These are phyloP conservation scores for Typhlichthys subterraneus DNA, from an alignment of 2,797 vertebrate species.

Conservation along the genomic window DNA sequence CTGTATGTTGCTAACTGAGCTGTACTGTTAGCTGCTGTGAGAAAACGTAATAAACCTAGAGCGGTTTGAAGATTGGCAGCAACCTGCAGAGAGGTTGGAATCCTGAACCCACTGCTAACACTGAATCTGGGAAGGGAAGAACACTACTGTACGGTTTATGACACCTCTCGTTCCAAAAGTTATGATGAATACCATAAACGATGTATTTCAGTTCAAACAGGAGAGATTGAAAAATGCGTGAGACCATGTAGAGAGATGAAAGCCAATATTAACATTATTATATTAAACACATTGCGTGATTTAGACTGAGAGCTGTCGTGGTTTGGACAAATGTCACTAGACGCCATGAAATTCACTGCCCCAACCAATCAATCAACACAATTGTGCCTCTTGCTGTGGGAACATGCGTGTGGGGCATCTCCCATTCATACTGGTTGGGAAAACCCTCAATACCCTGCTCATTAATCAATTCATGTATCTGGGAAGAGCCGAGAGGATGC, in stretches of 20 bases:
- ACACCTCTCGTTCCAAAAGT: neutral
- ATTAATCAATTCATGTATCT: constrained; percentile 67
- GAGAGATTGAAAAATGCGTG: too few relatives aligned
- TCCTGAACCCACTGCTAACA: neutral
- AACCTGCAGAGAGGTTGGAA: constrained; percentile 8
- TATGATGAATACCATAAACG: neutral
- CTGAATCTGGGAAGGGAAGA: neutral
- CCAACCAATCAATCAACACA: constrained; percentile 70
- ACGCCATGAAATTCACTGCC: constrained; percentile 63
- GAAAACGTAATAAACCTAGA: constrained; percentile 23
- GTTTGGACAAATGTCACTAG: constrained; percentile 70
- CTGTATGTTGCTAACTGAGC: constrained; percentile 13
- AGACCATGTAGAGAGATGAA: too few relatives aligned
- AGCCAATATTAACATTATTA: too few relatives aligned
- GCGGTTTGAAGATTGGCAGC: constrained; percentile 22
- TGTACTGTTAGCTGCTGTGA: constrained; percentile 8
- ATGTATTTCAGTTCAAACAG: neutral
- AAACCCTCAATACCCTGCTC: constrained; percentile 63
- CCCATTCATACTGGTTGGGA: constrained; percentile 33
- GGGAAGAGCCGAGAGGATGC: constrained; percentile 49
- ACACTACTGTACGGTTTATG: neutral
- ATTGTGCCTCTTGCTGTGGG: constrained; percentile 21
- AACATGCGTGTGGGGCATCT: constrained; percentile 25
- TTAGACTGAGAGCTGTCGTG: constrained; percentile 52
- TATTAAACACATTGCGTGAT: too few relatives aligned